Percentiles rank a stretch among this genome's conserved stretches.
phyloP scores from a whole-genome alignment of 2,797 vertebrate genomes.

The Hydrolagus colliei region DNA sequence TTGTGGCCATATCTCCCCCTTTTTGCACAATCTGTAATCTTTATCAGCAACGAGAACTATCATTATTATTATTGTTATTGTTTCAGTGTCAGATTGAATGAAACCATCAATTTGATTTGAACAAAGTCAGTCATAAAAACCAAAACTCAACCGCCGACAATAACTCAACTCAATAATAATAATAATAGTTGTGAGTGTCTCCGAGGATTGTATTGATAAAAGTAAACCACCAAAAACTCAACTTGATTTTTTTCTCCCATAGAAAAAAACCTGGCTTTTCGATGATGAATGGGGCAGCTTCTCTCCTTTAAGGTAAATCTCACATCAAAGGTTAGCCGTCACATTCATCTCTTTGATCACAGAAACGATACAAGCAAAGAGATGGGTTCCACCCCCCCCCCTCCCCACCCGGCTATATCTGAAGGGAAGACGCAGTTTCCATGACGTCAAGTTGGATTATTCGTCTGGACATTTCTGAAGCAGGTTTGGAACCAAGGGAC shows the following conservation, averaged over 20 bases:
- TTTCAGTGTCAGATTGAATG: not conserved
- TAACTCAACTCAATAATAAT: not conserved
- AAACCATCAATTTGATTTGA: not conserved
- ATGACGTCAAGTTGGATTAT: not conserved
- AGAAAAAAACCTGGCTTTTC: not conserved
- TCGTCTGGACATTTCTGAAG: not conserved
- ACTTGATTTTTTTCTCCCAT: not conserved
- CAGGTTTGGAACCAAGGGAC: too few relatives aligned
- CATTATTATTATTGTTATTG: not conserved
- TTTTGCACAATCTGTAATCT: too few relatives aligned
- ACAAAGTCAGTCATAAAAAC: not conserved
- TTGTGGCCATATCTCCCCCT: too few relatives aligned
- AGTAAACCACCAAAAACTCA: not conserved
- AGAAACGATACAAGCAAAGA: constrained; percentile 4
- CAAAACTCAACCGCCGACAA: not conserved
- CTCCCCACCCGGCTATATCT: not conserved
- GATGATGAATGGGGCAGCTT: not conserved
- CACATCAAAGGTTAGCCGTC: not conserved
- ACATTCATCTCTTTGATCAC: not conserved
- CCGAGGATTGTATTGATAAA: not conserved
- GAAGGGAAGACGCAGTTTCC: not conserved
- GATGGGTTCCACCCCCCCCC: not conserved
- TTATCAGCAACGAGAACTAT: too few relatives aligned
- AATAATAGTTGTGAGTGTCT: not conserved
- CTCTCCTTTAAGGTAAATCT: not conserved